Percentiles rank a stretch among this genome's conserved stretches.
These are phyloP conservation scores for Drosophila kohkoa DNA, from an alignment of 1,140 invertebrate species.

Conservation along the genomic window DNA sequence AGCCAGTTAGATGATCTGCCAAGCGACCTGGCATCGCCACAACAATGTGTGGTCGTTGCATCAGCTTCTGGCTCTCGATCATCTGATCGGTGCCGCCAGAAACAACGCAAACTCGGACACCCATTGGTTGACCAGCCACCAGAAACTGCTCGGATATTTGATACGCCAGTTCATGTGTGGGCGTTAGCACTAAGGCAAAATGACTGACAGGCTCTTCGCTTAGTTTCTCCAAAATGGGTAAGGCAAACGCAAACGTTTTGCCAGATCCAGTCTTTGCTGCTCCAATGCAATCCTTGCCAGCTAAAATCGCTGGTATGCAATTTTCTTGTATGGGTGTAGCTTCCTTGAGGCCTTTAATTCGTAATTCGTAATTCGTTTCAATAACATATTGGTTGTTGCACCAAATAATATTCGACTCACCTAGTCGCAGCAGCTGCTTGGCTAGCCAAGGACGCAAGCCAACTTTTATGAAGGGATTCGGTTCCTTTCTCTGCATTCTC, in stretches of 20 bases:
- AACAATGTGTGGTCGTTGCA: slow-evolving; percentile 96
- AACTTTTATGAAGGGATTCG: slow-evolving; percentile 70
- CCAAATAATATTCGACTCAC: slow-evolving; percentile 36
- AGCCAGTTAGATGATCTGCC: slow-evolving; percentile 94
- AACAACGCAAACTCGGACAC: slow-evolving; percentile 92
- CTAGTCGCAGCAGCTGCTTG: slow-evolving; percentile 77
- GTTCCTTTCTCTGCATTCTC: slow-evolving; percentile 66
- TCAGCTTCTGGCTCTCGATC: slow-evolving; percentile 93
- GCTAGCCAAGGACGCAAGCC: slow-evolving; percentile 77
- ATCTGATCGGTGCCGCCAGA: slow-evolving; percentile 98
- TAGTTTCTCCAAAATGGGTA: slow-evolving; percentile 97
- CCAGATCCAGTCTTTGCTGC: slow-evolving; percentile 99
- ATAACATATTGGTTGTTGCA: background rate
- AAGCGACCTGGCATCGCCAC: slow-evolving; percentile 96
- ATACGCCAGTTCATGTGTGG: slow-evolving; percentile 97
- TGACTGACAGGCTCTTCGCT: slow-evolving; percentile 97
- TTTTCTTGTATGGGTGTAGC: slow-evolving; percentile 95
- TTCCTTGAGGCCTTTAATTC: slow-evolving; percentile 89
- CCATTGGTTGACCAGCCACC: slow-evolving; percentile 93
- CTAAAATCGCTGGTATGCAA: slow-evolving; percentile 93
- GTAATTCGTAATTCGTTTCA: background rate
- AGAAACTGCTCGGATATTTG: slow-evolving; percentile 97
- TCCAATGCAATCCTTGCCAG: slow-evolving; percentile 95
- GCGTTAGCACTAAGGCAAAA: slow-evolving; percentile 97
- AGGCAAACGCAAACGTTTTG: slow-evolving; percentile 98